Conservation (phyloP, 2,797 vertebrate genomes). For the Pampus argenteus region DNA sequence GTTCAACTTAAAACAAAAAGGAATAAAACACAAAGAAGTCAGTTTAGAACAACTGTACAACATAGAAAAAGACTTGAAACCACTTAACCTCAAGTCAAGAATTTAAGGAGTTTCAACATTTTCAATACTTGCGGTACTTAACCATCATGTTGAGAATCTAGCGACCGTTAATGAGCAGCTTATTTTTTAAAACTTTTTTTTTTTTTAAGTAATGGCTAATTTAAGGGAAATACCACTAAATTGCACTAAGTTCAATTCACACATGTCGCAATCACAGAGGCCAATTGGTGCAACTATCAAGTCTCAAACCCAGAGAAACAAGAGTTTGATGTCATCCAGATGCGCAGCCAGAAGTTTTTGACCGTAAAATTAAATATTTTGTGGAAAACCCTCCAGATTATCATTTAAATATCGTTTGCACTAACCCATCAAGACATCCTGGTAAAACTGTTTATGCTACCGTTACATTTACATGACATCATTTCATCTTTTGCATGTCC, state of each 20-base stretch:
- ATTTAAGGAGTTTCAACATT: conserved; percentile 21
- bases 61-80: conserved; percentile 57
- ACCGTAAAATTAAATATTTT: background rate
- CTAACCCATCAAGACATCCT: background rate
- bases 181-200: background rate
- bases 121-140: background rate
- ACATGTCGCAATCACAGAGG: conserved; percentile 26
- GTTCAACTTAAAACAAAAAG: conserved; percentile 68
- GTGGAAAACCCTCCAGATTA: background rate
- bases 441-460: background rate
- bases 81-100: conserved; percentile 37
- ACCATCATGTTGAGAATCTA: conserved; percentile 12
- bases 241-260: conserved; percentile 29
- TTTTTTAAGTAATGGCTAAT: background rate
- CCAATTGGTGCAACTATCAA: conserved; percentile 18
- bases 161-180: conserved; percentile 5
- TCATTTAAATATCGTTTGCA: background rate
- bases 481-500: background rate
- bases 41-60: conserved; percentile 65
- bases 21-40: conserved; percentile 67
- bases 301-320: conserved; percentile 23
- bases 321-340: conserved; percentile 61
- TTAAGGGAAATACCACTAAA: conserved; percentile 62
- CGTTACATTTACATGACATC: background rate
- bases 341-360: conserved; percentile 32